phyloP scores from a whole-genome alignment of 2,888 invertebrate species.

The Calameuta filiformis region DNA sequence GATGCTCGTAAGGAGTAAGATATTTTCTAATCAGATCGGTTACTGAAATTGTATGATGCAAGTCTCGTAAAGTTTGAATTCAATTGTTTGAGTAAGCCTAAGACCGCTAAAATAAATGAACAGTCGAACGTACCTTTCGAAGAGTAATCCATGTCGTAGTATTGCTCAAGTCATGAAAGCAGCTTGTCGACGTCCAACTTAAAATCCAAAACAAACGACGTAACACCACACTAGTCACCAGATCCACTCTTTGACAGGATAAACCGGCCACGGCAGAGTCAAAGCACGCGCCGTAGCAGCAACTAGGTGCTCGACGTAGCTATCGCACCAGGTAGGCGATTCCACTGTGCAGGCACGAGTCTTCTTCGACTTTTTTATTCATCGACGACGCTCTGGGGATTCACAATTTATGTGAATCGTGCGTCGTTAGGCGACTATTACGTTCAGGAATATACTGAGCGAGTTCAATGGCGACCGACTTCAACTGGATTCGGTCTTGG shows the following conservation, averaged over 20 bases:
- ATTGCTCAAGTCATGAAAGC: neutral
- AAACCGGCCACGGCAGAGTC: neutral
- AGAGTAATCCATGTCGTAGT: slow-evolving; percentile 50
- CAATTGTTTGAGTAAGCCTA: neutral
- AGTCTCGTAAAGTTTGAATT: neutral
- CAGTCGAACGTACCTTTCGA: slow-evolving; percentile 43
- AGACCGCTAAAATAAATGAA: neutral
- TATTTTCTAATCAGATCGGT: neutral
- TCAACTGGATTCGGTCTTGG: neutral
- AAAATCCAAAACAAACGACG: neutral
- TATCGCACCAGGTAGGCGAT: neutral
- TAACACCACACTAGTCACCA: neutral
- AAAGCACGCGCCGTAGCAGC: neutral
- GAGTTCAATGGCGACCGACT: neutral
- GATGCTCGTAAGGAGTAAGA: neutral
- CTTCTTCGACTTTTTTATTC: neutral
- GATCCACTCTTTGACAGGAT: neutral
- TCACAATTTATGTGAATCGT: neutral
- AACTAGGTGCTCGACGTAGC: neutral
- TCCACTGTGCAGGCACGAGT: neutral
- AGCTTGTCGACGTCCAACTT: neutral
- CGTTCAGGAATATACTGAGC: neutral
- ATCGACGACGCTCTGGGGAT: neutral
- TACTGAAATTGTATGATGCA: neutral
- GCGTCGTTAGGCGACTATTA: neutral